phyloP scores from a whole-genome alignment of 2,113 vertebrate species.

The human region DNA sequence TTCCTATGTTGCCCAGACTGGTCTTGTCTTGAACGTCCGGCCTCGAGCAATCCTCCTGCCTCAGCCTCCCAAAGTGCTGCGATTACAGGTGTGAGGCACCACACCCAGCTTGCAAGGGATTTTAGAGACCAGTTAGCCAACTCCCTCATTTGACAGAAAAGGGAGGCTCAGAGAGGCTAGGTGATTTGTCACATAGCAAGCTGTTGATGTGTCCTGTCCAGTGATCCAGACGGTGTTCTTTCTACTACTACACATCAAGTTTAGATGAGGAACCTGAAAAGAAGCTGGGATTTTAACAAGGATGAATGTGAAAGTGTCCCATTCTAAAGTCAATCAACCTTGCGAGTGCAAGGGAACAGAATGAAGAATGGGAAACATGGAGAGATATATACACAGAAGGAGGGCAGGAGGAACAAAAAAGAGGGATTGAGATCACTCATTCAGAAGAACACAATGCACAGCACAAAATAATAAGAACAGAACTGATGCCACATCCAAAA shows the following conservation, averaged over 20 bases:
- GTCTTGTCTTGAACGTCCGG: too few relatives aligned
- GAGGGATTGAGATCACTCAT: not conserved
- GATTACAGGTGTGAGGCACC: too few relatives aligned
- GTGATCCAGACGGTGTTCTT: not conserved
- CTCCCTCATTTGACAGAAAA: not conserved
- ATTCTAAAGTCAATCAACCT: not conserved
- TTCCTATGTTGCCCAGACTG: too few relatives aligned
- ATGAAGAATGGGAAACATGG: not conserved
- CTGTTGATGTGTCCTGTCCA: not conserved
- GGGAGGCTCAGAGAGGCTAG: conserved; percentile 6
- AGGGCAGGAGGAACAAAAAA: not conserved
- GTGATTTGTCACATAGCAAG: not conserved
- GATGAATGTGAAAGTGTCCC: not conserved
- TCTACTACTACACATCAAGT: not conserved
- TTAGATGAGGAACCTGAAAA: not conserved
- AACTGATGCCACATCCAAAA: not conserved
- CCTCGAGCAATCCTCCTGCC: too few relatives aligned
- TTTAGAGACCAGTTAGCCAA: not conserved
- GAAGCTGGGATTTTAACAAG: not conserved
- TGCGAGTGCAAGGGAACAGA: not conserved
- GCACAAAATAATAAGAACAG: not conserved
- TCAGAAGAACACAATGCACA: not conserved
- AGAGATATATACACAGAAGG: not conserved
- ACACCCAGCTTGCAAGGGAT: not conserved
- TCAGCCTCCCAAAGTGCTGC: too few relatives aligned